These are phyloP conservation scores for Scaptomyza pallida DNA, from an alignment of 1,140 invertebrate species.

Conservation along the genomic window DNA sequence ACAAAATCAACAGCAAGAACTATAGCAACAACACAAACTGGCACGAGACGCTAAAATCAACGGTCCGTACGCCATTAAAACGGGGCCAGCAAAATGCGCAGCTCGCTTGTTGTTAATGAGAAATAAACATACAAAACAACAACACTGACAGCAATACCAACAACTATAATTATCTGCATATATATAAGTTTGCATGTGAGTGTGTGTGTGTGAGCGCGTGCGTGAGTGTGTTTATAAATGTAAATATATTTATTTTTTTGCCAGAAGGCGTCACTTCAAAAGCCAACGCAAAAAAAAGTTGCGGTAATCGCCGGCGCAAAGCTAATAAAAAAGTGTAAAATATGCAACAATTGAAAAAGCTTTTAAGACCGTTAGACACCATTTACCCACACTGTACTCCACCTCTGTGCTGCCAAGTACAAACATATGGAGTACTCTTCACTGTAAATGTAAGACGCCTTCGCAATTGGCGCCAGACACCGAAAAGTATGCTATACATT, in stretches of 20 bases:
- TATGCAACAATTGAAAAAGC: slow-evolving; percentile 78
- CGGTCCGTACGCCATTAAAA: slow-evolving; percentile 73
- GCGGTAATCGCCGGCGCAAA: slow-evolving; percentile 67
- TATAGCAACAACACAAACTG: slow-evolving; percentile 45
- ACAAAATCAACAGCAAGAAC: slow-evolving; percentile 41
- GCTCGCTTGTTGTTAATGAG: slow-evolving; percentile 71
- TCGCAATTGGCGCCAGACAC: slow-evolving; percentile 26
- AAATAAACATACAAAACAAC: slow-evolving; percentile 60
- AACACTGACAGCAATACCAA: slow-evolving; percentile 16
- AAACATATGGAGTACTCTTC: slow-evolving; percentile 12
- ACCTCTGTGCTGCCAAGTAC: not conserved
- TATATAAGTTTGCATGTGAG: not conserved
- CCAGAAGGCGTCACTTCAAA: slow-evolving; percentile 9
- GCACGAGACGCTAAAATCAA: slow-evolving; percentile 76
- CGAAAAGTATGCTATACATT: slow-evolving; percentile 31
- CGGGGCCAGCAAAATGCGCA: slow-evolving; percentile 62
- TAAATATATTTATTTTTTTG: too few relatives aligned
- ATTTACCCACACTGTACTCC: too few relatives aligned
- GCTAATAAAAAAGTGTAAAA: slow-evolving; percentile 76
- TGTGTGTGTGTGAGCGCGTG: not conserved
- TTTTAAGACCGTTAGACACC: slow-evolving; percentile 50
- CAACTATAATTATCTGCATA: slow-evolving; percentile 8
- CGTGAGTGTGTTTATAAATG: not conserved
- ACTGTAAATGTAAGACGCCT: slow-evolving; percentile 11
- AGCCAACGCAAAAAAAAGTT: slow-evolving; percentile 28